Evolutionary conservation across 2,888 invertebrate genomes (phyloP).

Genomic region (Ophion slaviceki): DNA sequence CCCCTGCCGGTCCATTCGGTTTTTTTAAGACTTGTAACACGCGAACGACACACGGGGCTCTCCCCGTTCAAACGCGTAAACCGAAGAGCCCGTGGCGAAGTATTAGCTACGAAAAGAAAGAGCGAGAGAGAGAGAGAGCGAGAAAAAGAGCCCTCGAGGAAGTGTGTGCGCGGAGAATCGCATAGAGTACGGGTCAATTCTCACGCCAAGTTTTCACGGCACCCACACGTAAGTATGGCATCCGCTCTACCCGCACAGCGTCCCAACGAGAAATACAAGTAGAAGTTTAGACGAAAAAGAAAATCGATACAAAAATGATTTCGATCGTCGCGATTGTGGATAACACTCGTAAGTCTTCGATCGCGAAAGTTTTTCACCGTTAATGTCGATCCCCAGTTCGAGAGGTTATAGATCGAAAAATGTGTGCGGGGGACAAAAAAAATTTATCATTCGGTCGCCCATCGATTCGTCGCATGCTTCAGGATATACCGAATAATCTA

Average conservation of each 20-base stretch:
- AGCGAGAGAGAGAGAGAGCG: neutral
- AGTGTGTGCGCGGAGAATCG: constrained; percentile 18
- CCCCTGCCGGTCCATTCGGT: neutral
- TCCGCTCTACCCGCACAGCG: constrained; percentile 41
- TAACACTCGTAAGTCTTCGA: neutral
- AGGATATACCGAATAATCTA: constrained; percentile 41
- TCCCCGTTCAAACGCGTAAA: constrained; percentile 12
- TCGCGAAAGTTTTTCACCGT: neutral
- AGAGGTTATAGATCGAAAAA: constrained; percentile 35
- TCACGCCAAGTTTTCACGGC: constrained; percentile 50
- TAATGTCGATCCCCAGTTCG: neutral
- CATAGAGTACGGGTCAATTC: constrained; percentile 36
- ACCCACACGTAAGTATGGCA: constrained; percentile 60
- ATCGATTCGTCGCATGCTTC: constrained; percentile 58
- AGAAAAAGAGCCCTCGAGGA: neutral
- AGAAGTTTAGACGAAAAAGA: neutral
- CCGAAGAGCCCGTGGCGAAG: constrained; percentile 4
- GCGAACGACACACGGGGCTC: constrained; percentile 13
- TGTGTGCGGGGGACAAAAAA: constrained; percentile 3
- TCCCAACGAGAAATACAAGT: constrained; percentile 9
- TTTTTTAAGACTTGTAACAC: constrained; percentile 7
- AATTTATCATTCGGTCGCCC: constrained; percentile 16
- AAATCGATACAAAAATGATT: neutral
- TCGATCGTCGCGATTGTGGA: neutral
- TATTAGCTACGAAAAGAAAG: neutral